A percentile compares a stretch with the other conserved stretches of the same genome.
phyloP scores from a whole-genome alignment of 2,888 invertebrate species.

The Rhagonycha fulva region DNA sequence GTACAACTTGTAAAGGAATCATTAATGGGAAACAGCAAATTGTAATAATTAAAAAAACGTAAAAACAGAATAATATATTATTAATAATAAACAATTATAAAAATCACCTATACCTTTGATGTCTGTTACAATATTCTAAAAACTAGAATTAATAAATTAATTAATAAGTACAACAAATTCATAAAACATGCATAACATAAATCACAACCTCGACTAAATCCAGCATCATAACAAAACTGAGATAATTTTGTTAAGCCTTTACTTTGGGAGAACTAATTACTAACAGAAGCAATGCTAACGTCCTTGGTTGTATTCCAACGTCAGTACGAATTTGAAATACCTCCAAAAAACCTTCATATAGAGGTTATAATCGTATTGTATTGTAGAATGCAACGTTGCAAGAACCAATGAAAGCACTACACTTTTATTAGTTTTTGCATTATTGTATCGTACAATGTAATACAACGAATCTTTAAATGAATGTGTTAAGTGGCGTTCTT shows the following conservation, averaged over 20 bases:
- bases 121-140: constrained; percentile 9
- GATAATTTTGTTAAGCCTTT: background rate
- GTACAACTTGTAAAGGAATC: constrained; percentile 68
- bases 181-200: constrained; percentile 15
- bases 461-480: too few relatives aligned
- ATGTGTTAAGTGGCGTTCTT: too few relatives aligned
- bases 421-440: too few relatives aligned
- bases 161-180: constrained; percentile 24
- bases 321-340: background rate
- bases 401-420: too few relatives aligned
- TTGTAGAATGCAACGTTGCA: too few relatives aligned
- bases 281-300: background rate
- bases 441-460: too few relatives aligned
- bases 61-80: constrained; percentile 9
- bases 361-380: too few relatives aligned
- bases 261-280: background rate
- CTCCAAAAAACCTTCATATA: background rate
- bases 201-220: constrained; percentile 20
- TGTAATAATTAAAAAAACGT: constrained; percentile 31
- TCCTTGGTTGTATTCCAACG: background rate
- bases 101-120: constrained; percentile 22
- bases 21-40: constrained; percentile 49
- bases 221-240: background rate
- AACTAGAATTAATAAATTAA: constrained; percentile 17
- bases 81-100: constrained; percentile 27